Percentiles rank a stretch among this genome's conserved stretches.
Conservation (phyloP, 2,888 invertebrate species). For the Hybos culiciformis region DNA sequence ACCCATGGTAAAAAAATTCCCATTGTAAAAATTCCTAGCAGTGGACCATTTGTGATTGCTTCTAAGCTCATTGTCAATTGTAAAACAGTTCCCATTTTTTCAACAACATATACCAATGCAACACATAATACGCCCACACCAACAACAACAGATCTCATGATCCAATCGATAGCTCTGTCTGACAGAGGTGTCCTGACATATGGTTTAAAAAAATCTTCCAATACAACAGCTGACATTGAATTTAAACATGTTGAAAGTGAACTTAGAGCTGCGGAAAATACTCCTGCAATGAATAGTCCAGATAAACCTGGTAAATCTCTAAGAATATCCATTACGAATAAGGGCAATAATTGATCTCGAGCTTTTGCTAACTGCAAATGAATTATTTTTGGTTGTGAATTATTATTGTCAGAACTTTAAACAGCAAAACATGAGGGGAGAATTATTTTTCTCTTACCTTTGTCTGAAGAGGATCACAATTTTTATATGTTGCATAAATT, state of each 20-base stretch:
- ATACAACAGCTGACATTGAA: conserved; percentile 60
- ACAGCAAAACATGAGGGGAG: no score
- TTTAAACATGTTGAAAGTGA: conserved; percentile 66
- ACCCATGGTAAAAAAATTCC: conserved; percentile 58
- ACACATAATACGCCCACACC: conserved; percentile 53
- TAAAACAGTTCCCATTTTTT: conserved; percentile 59
- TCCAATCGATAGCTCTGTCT: conserved; percentile 40
- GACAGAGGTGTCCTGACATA: conserved; percentile 43
- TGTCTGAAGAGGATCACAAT: conserved; percentile 51
- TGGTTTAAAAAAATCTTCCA: conserved; percentile 58
- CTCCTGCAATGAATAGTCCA: conserved; percentile 77
- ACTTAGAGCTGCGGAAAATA: conserved; percentile 79
- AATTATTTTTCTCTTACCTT: conserved; percentile 26
- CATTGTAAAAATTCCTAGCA: conserved; percentile 50
- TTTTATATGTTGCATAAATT: conserved; percentile 48
- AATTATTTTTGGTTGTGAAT: neutral
- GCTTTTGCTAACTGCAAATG: conserved; percentile 46
- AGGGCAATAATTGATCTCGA: conserved; percentile 65
- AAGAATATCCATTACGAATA: conserved; percentile 75
- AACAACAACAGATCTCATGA: conserved; percentile 59
- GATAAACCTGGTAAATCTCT: conserved; percentile 65
- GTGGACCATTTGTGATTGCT: conserved; percentile 56
- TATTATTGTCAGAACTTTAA: neutral
- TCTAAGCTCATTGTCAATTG: conserved; percentile 54
- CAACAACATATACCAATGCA: conserved; percentile 53